Base-by-base conservation (phyloP, 2,797 vertebrate genomes). In the Melanotaenia trifasciata region DNA sequence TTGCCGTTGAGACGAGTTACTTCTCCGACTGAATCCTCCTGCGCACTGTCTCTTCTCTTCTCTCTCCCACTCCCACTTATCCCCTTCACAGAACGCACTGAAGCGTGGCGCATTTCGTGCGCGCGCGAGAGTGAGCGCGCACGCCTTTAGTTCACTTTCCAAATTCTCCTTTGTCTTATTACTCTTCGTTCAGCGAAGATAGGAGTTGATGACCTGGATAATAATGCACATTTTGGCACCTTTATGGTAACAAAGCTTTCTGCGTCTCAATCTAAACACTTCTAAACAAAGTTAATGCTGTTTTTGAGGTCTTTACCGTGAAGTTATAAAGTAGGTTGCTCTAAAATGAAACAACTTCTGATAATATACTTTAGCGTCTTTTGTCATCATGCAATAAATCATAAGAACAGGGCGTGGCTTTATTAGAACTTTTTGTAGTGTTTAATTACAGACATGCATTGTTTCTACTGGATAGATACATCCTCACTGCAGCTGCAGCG, bases 21-120 rank as follows among this genome's bases (percentile, higher is more conserved):
- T 89, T 88, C 72, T 81, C 78, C 74, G 72, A 50, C 80, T 61
- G 83, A 81, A 51, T 81, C 86, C 69, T 74, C 74, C 76, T 83
- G 70, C 68, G 75, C 78, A 91, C 90, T 94, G 94, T 70, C 67
- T 70, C 66, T 80, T 54, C 75, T 67, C 70, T 74, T 76, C 88
- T 60, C 74, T 77, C 87, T 89, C 88, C 58, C 82, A 72, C 90
- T 91, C 87, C 85, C 93, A 92, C 91, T 94, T 93, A 91, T 91
- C 81, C 70, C 58, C 77, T 79, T 79, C 87, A 71, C 74, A 58
- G 70, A 70, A 84, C 84, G 78, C 91, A 86, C 72, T 89, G 90
- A 47, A 87, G 93, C 91, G 88, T 90, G 84, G 89, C 83, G 83
- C 88, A 74, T 84, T 79, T 50, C 85, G 73, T 77, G 80, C 89